These are phyloP conservation scores for Yasuhikotakia modesta DNA, from an alignment of 2,797 vertebrate genomes.

Conservation along the genomic window DNA sequence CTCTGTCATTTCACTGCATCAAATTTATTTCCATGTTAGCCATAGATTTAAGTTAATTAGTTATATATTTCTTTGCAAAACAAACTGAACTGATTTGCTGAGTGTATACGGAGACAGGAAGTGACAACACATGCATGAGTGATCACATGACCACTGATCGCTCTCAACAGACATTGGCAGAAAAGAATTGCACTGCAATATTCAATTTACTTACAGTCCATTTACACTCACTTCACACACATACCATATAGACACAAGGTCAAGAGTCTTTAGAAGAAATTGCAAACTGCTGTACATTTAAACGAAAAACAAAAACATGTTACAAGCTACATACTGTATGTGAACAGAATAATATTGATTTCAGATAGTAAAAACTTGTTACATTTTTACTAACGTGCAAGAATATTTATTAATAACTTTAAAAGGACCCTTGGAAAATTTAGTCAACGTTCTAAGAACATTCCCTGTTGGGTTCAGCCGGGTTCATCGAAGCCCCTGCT, in stretches of 20 bases:
- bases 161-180: constrained; percentile 1
- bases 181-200: constrained; percentile 35
- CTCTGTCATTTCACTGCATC: background rate
- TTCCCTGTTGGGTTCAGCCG: too few species aligned
- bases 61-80: background rate
- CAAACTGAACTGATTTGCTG: background rate
- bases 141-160: constrained; percentile 14
- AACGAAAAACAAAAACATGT: background rate
- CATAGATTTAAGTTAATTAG: background rate
- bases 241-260: constrained; percentile 16
- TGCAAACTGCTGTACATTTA: constrained; percentile 5
- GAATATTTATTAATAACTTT: too few species aligned
- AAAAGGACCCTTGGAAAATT: too few species aligned
- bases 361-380: background rate
- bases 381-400: background rate
- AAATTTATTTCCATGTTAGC: too few species aligned
- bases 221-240: constrained; percentile 33
- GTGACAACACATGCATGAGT: constrained; percentile 24
- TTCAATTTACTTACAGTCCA: constrained; percentile 35
- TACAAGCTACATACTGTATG: background rate
- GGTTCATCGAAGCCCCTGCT: too few species aligned
- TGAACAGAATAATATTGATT: background rate
- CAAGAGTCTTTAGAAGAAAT: constrained; percentile 12
- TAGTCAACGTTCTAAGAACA: too few species aligned
- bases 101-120: background rate